Conservation (phyloP, 2,888 invertebrate species). For the Pterostichus niger region DNA sequence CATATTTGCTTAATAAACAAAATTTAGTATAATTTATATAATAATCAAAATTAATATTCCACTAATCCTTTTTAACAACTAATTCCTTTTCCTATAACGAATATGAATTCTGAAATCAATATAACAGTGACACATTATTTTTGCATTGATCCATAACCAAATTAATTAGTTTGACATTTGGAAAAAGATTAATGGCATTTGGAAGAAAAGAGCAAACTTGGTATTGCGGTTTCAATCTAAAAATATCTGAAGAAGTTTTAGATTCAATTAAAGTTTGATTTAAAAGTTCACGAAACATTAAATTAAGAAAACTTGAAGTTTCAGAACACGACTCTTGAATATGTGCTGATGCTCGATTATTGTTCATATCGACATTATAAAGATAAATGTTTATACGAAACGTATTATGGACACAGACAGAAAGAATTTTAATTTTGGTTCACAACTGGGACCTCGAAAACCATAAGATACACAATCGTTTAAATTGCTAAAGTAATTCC, state of each 20-base stretch:
- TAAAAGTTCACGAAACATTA: slow-evolving; percentile 48
- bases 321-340: slow-evolving; percentile 31
- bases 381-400: too few species aligned
- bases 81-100: neutral
- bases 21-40: too few species aligned
- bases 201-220: slow-evolving; percentile 30
- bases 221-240: slow-evolving; percentile 48
- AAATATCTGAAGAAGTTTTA: slow-evolving; percentile 30
- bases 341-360: slow-evolving; percentile 10
- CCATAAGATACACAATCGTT: too few species aligned
- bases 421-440: too few species aligned
- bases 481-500: too few species aligned
- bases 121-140: slow-evolving; percentile 1
- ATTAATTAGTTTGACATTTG: slow-evolving; percentile 47
- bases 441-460: too few species aligned
- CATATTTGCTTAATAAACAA: too few species aligned
- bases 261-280: slow-evolving; percentile 54
- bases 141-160: slow-evolving; percentile 38
- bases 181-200: slow-evolving; percentile 31
- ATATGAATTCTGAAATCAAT: slow-evolving; percentile 9
- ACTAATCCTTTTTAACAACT: too few species aligned
- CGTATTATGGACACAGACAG: too few species aligned
- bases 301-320: slow-evolving; percentile 32
- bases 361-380: too few species aligned
- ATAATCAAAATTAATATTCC: too few species aligned